Evolutionary conservation across 1,140 invertebrate genomes (phyloP).

Genomic region (Diachasma alloeum): DNA sequence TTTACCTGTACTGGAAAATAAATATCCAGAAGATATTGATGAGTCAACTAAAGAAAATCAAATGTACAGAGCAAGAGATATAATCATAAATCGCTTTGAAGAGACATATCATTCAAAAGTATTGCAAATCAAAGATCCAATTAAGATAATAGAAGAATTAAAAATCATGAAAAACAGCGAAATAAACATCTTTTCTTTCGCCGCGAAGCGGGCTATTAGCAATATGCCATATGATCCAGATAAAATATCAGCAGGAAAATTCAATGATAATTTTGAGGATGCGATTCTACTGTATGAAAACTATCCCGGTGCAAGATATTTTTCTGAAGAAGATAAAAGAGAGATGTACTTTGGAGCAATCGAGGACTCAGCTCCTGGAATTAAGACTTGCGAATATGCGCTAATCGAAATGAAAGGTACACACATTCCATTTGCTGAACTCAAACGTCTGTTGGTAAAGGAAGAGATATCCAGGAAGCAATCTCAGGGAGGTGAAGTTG

Average conservation of each 20-base stretch:
- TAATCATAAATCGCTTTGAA: too few species aligned
- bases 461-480: background rate
- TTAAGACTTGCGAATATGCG: background rate
- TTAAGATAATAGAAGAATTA: too few species aligned
- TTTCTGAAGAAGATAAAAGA: background rate
- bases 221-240: background rate
- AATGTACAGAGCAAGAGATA: too few species aligned
- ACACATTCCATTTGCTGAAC: background rate
- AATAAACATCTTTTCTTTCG: background rate
- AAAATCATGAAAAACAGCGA: background rate
- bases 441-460: background rate
- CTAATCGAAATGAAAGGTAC: background rate
- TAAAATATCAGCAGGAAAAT: background rate
- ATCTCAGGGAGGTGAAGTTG: background rate
- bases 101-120: too few species aligned
- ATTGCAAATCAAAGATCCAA: too few species aligned
- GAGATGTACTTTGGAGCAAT: background rate
- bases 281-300: background rate
- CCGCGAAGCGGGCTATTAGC: background rate
- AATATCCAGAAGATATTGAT: too few species aligned
- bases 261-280: background rate
- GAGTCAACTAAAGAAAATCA: too few species aligned
- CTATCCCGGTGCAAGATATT: background rate
- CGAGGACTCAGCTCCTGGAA: background rate
- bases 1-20: too few species aligned